Evolutionary conservation across 1,140 invertebrate genomes (phyloP).

Genomic region (Ephestia elutella): DNA sequence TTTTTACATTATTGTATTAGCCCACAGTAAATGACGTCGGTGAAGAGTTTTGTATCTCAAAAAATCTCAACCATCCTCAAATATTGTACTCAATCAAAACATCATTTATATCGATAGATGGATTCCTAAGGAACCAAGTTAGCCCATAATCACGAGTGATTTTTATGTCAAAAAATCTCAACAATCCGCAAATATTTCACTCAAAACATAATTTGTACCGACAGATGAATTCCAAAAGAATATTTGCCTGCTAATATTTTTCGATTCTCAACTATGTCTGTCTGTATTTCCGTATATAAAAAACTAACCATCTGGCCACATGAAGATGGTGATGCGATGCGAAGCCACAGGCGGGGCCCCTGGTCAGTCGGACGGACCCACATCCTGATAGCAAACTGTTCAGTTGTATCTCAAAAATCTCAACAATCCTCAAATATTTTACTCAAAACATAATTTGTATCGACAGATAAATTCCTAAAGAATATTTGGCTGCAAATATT

Average conservation of each 20-base stretch:
- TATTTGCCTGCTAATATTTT: neutral
- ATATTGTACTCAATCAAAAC: too few relatives aligned
- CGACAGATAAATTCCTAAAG: neutral
- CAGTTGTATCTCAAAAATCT: neutral
- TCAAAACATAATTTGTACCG: neutral
- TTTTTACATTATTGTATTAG: too few relatives aligned
- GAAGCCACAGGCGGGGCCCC: constrained; percentile 62
- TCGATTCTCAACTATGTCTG: neutral
- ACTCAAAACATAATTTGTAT: constrained; percentile 3
- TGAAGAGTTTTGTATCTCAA: too few relatives aligned
- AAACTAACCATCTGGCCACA: constrained; percentile 66
- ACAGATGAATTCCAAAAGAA: neutral
- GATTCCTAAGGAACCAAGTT: too few relatives aligned
- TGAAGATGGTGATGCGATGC: constrained; percentile 82
- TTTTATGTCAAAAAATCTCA: neutral
- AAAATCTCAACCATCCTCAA: too few relatives aligned
- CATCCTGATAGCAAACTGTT: constrained; percentile 88
- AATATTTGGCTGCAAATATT: neutral
- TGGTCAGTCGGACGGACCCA: constrained; percentile 78
- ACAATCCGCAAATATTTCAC: neutral
- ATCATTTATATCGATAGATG: too few relatives aligned
- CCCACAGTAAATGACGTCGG: too few relatives aligned
- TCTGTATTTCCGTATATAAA: neutral
- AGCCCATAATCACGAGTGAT: too few relatives aligned
- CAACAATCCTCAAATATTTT: neutral